Base-by-base conservation (phyloP, 2,113 vertebrate genomes). In the Tretioscincus oriximinensis region DNA sequence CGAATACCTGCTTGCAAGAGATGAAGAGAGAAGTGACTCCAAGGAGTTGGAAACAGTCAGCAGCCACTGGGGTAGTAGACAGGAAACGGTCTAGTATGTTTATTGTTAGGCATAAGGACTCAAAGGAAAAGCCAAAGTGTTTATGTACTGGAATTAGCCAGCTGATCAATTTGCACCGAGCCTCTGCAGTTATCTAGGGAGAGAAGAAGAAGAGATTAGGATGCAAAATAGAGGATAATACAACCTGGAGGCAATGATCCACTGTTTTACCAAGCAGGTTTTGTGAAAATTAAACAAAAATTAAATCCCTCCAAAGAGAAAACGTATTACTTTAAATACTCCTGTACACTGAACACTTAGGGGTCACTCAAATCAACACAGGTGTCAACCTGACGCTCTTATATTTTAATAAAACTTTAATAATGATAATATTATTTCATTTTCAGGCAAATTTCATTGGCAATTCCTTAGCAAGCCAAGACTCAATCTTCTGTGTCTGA, bases 21-120 rank as follows among this genome's bases (percentile, higher is more conserved):
- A 99, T 94, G 67, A 99, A 95, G 54, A 99, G 94, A 0, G 96
- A 92, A 0, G 98, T 97, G 77, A 99, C 95, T 0, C 98, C 98
- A n/a, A 99, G 93, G 1, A 99, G 93, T 93, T 99, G 98, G 90
- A 99, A 99, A 90, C 98, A 99, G 90, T 99, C 98, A 0, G 96
- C 91, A 9, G 98, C 97, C 76, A 99, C 96, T 0, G 97, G 96
- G 0, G 97, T 98, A 60, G 96, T 96, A 47, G 90, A 81, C 71
- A 99, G 94, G 87, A 99, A 99, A 51, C 98, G 95, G 91, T 99
- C 98, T 92, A 99, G 93, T 68, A 94, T 97, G 88, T 97, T 98
- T 82, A 99, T 95, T 0, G 97, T 87, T 86, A 99, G 93, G 84
- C 98, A 99, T 84, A 97, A 95, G 0, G 97, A 96, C 89, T 99